phyloP scores from a whole-genome alignment of 2,888 invertebrate species.

The Tridacna gigas region DNA sequence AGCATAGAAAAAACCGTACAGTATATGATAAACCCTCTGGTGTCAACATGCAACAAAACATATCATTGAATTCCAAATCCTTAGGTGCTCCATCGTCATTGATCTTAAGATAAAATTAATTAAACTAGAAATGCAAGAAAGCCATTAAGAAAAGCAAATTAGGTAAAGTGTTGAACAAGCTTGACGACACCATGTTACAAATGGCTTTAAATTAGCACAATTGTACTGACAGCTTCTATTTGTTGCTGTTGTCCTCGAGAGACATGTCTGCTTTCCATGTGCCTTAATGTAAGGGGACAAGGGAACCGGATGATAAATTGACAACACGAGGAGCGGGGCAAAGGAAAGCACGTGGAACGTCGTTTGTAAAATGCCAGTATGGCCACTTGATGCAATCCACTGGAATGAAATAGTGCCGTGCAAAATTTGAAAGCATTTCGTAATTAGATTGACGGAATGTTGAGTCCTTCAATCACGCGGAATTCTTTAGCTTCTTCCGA shows the following conservation, averaged over 20 bases:
- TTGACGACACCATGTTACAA: slow-evolving; percentile 44
- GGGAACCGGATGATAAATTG: slow-evolving; percentile 29
- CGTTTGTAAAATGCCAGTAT: not conserved
- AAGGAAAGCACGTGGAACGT: slow-evolving; percentile 3
- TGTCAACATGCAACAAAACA: too few relatives aligned
- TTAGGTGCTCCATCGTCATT: too few relatives aligned
- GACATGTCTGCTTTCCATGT: slow-evolving; percentile 38
- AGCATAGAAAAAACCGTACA: too few relatives aligned
- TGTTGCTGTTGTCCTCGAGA: slow-evolving; percentile 26
- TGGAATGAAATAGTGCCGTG: not conserved
- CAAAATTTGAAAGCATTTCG: slow-evolving; percentile 10
- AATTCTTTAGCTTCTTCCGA: not conserved
- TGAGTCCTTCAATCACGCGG: not conserved
- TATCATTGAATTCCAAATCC: too few relatives aligned
- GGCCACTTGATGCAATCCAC: slow-evolving; percentile 8
- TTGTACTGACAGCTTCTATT: slow-evolving; percentile 43
- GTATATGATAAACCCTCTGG: too few relatives aligned
- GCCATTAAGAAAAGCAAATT: too few relatives aligned
- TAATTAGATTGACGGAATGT: not conserved
- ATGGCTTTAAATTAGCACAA: slow-evolving; percentile 19
- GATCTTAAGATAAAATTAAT: too few relatives aligned
- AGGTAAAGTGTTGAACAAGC: slow-evolving; percentile 33
- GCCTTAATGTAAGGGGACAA: slow-evolving; percentile 46
- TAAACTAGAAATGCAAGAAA: too few relatives aligned
- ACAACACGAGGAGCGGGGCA: slow-evolving; percentile 16